Conservation (phyloP, 2,888 invertebrate genomes). For the Hipparchia semele region DNA sequence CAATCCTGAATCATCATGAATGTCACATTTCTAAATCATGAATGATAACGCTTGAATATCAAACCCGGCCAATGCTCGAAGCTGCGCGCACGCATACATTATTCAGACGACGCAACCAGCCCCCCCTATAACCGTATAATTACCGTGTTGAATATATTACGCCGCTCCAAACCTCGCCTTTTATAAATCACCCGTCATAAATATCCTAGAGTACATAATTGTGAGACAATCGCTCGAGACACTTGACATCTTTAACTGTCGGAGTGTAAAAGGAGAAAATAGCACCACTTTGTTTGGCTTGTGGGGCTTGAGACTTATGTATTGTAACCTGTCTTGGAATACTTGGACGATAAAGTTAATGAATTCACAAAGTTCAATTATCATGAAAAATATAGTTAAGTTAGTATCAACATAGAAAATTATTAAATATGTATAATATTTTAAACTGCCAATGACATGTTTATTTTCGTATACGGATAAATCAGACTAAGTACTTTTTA, state of each 20-base stretch:
- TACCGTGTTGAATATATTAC: constrained; percentile 65
- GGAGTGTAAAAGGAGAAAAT: constrained; percentile 18
- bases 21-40: background rate
- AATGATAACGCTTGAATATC: background rate
- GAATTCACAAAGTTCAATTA: too few relatives aligned
- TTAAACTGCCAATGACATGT: too few relatives aligned
- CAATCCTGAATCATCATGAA: background rate
- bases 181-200: constrained; percentile 58
- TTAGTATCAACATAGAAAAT: too few relatives aligned
- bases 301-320: background rate
- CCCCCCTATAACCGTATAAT: constrained; percentile 54
- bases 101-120: constrained; percentile 59
- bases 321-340: background rate
- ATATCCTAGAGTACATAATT: constrained; percentile 47
- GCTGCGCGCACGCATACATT: constrained; percentile 52
- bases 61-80: constrained; percentile 16
- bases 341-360: background rate
- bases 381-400: background rate
- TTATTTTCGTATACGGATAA: too few relatives aligned
- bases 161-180: constrained; percentile 51
- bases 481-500: too few relatives aligned
- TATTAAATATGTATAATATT: too few relatives aligned
- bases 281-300: background rate
- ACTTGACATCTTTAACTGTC: constrained; percentile 33
- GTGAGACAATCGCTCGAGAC: constrained; percentile 48